These are phyloP conservation scores for Troides aeacus DNA, from an alignment of 2,888 invertebrate species.

Conservation along the genomic window DNA sequence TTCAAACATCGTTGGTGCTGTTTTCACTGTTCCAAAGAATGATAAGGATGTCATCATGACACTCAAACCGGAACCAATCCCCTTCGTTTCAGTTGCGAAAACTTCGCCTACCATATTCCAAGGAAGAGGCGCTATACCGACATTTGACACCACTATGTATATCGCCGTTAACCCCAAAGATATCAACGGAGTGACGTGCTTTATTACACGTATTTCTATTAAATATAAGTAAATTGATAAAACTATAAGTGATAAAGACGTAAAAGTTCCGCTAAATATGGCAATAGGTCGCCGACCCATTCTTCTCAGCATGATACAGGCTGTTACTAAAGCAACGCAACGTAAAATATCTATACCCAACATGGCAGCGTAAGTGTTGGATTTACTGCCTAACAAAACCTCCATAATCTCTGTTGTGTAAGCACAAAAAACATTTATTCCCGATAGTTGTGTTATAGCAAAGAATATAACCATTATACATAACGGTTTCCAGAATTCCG, in stretches of 20 bases:
- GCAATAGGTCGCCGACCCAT: slow-evolving; percentile 83
- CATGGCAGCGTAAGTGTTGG: slow-evolving; percentile 82
- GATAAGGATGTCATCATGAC: slow-evolving; percentile 83
- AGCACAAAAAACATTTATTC: slow-evolving; percentile 85
- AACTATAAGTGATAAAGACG: slow-evolving; percentile 78
- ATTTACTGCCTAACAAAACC: slow-evolving; percentile 74
- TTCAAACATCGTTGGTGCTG: slow-evolving; percentile 81
- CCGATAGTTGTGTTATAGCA: slow-evolving; percentile 83
- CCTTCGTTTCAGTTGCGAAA: slow-evolving; percentile 83
- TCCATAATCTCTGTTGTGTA: slow-evolving; percentile 85
- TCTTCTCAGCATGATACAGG: slow-evolving; percentile 81
- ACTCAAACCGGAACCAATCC: slow-evolving; percentile 84
- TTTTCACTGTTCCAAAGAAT: slow-evolving; percentile 84
- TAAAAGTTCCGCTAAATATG: slow-evolving; percentile 82
- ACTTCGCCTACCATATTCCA: slow-evolving; percentile 89
- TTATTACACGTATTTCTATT: slow-evolving; percentile 47
- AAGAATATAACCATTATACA: slow-evolving; percentile 83
- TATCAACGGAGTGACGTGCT: slow-evolving; percentile 54
- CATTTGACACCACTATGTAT: slow-evolving; percentile 80
- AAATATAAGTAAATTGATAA: slow-evolving; percentile 75
- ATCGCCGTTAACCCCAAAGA: slow-evolving; percentile 76
- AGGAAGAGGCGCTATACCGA: slow-evolving; percentile 83
- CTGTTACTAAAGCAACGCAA: slow-evolving; percentile 78
- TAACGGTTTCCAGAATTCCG: slow-evolving; percentile 82
- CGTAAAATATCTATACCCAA: slow-evolving; percentile 83